Evolutionary conservation across 1,140 invertebrate species (phyloP).

Genomic region (Drosophila melanogaster): Release_6_plus_ISO1_MT NT_033779.5:7654501-7655000

Average conservation of each 20-base stretch:
- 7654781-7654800: slow-evolving; percentile 35
- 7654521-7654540: slow-evolving; percentile 40
- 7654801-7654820: slow-evolving; percentile 44
- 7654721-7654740: slow-evolving; percentile 39
- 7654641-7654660: slow-evolving; percentile 51
- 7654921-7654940: slow-evolving; percentile 35
- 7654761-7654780: slow-evolving; percentile 24
- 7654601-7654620: slow-evolving; percentile 2
- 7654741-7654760: slow-evolving; percentile 29
- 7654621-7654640: slow-evolving; percentile 28
- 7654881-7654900: slow-evolving; percentile 38
- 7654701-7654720: slow-evolving; percentile 17
- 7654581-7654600: slow-evolving; percentile 4
- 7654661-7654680: slow-evolving; percentile 17
- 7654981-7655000: slow-evolving; percentile 44
- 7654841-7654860: slow-evolving; percentile 21
- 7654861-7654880: slow-evolving; percentile 72
- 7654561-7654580: slow-evolving; percentile 8
- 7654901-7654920: slow-evolving; percentile 12
- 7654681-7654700: slow-evolving; percentile 39
- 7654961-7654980: slow-evolving; percentile 29
- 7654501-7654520: slow-evolving; percentile 43
- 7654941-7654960: slow-evolving; percentile 44
- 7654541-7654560: slow-evolving; percentile 28
- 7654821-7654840: slow-evolving; percentile 61